Evolutionary conservation across 2,888 invertebrate genomes (phyloP).

Genomic region (Drosophila peninsularis): DNA sequence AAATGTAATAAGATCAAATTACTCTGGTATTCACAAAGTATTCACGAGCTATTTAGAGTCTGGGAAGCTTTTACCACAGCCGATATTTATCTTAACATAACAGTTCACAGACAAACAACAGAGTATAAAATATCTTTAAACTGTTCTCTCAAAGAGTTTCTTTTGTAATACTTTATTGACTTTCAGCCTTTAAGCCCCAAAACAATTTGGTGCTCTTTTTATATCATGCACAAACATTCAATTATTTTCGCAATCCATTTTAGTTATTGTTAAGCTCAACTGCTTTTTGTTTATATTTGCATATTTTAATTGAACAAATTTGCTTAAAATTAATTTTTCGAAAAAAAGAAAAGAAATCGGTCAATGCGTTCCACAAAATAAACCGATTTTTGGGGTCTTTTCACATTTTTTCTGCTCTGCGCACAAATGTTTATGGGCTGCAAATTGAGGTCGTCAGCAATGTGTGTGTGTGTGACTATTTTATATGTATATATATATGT

Average conservation of each 20-base stretch:
- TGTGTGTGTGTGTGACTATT: constrained; percentile 17
- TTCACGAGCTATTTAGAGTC: not conserved
- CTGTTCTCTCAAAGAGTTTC: no score
- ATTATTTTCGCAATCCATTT: constrained; percentile 23
- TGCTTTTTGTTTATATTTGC: constrained; percentile 16
- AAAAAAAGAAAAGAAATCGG: constrained; percentile 44
- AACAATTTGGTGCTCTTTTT: not conserved
- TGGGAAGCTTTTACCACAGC: no score
- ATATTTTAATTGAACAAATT: constrained; percentile 25
- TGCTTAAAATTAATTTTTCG: constrained; percentile 19
- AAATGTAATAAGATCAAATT: not conserved
- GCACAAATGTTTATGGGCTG: constrained; percentile 65
- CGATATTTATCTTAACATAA: no score
- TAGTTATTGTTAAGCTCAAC: constrained; percentile 31
- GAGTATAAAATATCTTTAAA: no score
- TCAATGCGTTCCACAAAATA: constrained; percentile 59
- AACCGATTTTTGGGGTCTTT: constrained; percentile 43
- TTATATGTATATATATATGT: constrained; percentile 27
- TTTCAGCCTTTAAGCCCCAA: no score
- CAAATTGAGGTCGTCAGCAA: constrained; percentile 69
- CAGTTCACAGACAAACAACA: no score
- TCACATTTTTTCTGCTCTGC: constrained; percentile 34
- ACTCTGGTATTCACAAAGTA: not conserved
- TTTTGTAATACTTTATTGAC: no score
- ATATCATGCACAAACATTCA: not conserved